phyloP scores from a whole-genome alignment of 2,113 vertebrate species.

The Saimiri boliviensis region DNA sequence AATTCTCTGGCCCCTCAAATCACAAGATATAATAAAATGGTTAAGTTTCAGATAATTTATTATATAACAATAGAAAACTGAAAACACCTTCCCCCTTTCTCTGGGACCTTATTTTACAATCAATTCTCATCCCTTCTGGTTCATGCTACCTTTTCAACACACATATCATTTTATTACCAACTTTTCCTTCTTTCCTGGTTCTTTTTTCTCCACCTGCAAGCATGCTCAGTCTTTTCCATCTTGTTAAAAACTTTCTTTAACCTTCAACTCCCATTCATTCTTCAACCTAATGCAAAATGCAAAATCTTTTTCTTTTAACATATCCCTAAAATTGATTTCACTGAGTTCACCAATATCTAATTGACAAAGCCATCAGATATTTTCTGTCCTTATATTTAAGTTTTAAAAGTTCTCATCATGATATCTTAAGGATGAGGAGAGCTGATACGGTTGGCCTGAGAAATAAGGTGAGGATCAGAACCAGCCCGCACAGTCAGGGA shows the following conservation, averaged over 20 bases:
- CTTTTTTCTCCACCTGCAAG: background rate
- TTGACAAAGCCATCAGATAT: background rate
- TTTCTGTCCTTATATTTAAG: background rate
- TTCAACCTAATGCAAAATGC: background rate
- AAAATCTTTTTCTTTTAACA: background rate
- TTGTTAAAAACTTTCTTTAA: background rate
- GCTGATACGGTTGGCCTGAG: background rate
- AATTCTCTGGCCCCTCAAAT: background rate
- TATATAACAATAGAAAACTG: background rate
- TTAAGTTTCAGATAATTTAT: background rate
- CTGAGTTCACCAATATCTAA: background rate
- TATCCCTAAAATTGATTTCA: background rate
- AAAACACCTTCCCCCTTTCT: background rate
- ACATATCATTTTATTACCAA: background rate
- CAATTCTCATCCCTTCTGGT: background rate
- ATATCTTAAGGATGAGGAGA: background rate
- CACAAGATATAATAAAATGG: background rate
- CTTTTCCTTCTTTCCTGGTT: background rate
- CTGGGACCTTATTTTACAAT: constrained; percentile 9
- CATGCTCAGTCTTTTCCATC: background rate
- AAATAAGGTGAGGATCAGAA: background rate
- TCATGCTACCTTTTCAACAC: background rate
- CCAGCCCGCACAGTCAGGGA: background rate
- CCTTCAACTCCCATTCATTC: background rate
- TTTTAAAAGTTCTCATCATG: background rate